Evolutionary conservation across 2,113 vertebrate species (phyloP).

Genomic region (Gavia stellata): DNA sequence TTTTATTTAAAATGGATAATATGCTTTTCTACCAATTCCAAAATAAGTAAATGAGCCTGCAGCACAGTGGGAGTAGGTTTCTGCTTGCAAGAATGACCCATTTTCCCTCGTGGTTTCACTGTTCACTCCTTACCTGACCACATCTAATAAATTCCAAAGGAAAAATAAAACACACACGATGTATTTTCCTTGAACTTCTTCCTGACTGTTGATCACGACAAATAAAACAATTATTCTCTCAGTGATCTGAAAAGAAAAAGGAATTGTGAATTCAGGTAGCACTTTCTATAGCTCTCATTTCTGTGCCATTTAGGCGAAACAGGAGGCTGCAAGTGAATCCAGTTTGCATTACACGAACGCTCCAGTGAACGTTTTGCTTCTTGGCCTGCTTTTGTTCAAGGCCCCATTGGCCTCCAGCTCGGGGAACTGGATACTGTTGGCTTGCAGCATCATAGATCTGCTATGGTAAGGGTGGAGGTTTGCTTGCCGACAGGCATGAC

Average conservation of each 20-base stretch:
- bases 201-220: conserved; percentile 83
- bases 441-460: neutral
- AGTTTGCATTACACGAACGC: neutral
- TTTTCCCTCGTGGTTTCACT: neutral
- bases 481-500: neutral
- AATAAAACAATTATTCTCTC: conserved; percentile 88
- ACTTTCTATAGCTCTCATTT: neutral
- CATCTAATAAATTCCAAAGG: conserved; percentile 87
- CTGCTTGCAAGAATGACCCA: neutral
- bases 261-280: neutral
- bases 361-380: neutral
- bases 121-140: conserved; percentile 79
- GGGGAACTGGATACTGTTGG: neutral
- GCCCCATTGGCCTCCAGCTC: no score
- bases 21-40: neutral
- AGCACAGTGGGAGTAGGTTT: neutral
- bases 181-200: conserved; percentile 87
- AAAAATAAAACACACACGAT: conserved; percentile 87
- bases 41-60: neutral
- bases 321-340: neutral
- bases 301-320: neutral
- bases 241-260: conserved; percentile 76
- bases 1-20: neutral
- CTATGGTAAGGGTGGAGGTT: neutral
- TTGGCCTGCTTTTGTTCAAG: neutral